Conservation (phyloP, 2,888 invertebrate genomes). For the Polylopha cassiicola region DNA sequence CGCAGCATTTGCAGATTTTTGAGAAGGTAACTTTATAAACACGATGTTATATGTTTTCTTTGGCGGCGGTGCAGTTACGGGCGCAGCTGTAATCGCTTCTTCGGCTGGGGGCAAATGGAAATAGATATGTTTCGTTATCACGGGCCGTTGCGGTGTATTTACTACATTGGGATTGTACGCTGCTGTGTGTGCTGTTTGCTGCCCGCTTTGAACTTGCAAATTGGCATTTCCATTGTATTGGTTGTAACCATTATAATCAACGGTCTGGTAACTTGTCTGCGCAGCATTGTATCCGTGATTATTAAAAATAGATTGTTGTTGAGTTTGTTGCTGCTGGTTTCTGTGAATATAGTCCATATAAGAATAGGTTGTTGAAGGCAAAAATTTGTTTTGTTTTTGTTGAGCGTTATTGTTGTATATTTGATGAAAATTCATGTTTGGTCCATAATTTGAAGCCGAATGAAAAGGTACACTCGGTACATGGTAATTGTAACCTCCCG, state of each 20-base stretch:
- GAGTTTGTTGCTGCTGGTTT: slow-evolving; percentile 2
- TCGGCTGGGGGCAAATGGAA: slow-evolving; percentile 86
- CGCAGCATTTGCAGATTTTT: slow-evolving; percentile 60
- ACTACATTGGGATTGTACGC: slow-evolving; percentile 2
- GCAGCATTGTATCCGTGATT: slow-evolving; percentile 5
- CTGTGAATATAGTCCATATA: not conserved
- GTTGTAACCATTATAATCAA: slow-evolving; percentile 1
- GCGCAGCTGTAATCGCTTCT: slow-evolving; percentile 73
- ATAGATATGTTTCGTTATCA: slow-evolving; percentile 83
- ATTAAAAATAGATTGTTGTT: slow-evolving; percentile 2
- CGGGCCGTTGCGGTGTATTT: slow-evolving; percentile 36
- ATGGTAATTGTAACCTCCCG: slow-evolving; percentile 10
- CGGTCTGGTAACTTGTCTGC: slow-evolving; percentile 4
- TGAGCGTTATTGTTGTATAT: not conserved
- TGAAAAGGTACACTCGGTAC: not conserved
- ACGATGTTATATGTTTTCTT: slow-evolving; percentile 86
- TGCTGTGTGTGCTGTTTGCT: not conserved
- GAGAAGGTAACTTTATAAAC: slow-evolving; percentile 85
- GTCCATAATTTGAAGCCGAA: not conserved
- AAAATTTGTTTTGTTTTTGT: slow-evolving; percentile 2
- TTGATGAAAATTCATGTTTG: not conserved
- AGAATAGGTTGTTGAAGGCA: not conserved
- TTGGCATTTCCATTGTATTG: not conserved
- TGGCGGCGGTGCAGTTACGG: slow-evolving; percentile 59
- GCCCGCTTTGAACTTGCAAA: not conserved